Percentiles rank a stretch among this genome's conserved stretches.
These are phyloP conservation scores for Nymphalis polychloros DNA, from an alignment of 2,888 invertebrate species.

Conservation along the genomic window DNA sequence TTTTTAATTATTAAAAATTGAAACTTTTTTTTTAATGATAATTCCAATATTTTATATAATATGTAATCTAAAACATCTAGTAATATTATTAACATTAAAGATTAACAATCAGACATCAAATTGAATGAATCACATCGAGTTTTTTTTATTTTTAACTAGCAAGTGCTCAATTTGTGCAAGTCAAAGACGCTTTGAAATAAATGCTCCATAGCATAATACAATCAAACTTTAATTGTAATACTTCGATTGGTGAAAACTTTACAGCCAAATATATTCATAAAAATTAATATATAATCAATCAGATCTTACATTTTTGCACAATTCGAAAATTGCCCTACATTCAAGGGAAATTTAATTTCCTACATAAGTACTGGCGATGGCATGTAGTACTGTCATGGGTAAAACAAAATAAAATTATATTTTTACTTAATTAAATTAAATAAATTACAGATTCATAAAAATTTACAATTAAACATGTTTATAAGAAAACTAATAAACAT, in stretches of 20 bases:
- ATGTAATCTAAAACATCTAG: constrained; percentile 3
- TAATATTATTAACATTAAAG: not conserved
- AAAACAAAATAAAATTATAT: not conserved
- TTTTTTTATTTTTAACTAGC: not conserved
- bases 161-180: too few relatives aligned
- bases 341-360: constrained; percentile 5
- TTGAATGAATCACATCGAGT: not conserved
- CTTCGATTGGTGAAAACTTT: not conserved
- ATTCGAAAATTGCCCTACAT: not conserved
- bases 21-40: not conserved
- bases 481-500: constrained; percentile 8
- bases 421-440: not conserved
- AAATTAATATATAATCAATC: not conserved
- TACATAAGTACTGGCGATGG: not conserved
- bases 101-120: not conserved
- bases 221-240: too few relatives aligned
- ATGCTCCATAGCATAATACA: too few relatives aligned
- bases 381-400: not conserved
- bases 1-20: not conserved
- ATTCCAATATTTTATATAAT: constrained; percentile 3
- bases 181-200: too few relatives aligned
- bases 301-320: not conserved
- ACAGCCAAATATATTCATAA: not conserved
- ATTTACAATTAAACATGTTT: constrained; percentile 6
- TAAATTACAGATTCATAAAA: constrained; percentile 1